Base-by-base conservation (phyloP, 2,888 invertebrate genomes). In the Axea sp. region DNA sequence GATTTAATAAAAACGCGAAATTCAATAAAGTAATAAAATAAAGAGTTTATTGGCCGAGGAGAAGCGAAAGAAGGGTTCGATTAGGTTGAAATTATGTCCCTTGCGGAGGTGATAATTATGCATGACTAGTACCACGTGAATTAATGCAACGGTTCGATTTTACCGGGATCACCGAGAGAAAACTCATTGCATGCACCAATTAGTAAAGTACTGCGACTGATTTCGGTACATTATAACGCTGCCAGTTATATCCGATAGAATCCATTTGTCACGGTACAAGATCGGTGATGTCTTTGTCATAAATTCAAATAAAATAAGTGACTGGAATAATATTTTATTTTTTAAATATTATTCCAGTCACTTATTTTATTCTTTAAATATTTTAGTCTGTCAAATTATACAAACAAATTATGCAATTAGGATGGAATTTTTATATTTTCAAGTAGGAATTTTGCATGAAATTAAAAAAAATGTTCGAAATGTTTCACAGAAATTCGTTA, bases 221-320 rank as follows among this genome's bases (percentile, higher is more conserved):
- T 49, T 68, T 68, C 41, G 41, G 57, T 39, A 15, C 33, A 59
- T 59, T 51, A 59, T 49, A 49, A 35, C 26, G 57, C 49, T 41
- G 9, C 14, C 37, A n/a, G 24, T 59, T 51, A 59, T 59, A 51
- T 35, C 43, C 67, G 33, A 59, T 49, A 31, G 12, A 59, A 68
- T 68, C 33, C 67, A 51, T 68, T 68, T 59, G 67, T 51, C 43
- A 68, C 51, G 59, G 26, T 53, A 9, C 26, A 30, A 30, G 24
- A 1, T 17, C 8, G n/a, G 15, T 15, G 9, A 67, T 24, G 37
- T 45, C 31, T n/a, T 55, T 55, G 55, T 39, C 64, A 55, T 65
- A 19, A 4, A 19, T 19, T 3, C 2, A 19, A 4, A 19, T 2
- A 2, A 19, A 19, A 2, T 19, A 19, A 19, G 4, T 19, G 4